phyloP scores from a whole-genome alignment of 2,797 vertebrate species.

The Atherinosoma microstoma region DNA sequence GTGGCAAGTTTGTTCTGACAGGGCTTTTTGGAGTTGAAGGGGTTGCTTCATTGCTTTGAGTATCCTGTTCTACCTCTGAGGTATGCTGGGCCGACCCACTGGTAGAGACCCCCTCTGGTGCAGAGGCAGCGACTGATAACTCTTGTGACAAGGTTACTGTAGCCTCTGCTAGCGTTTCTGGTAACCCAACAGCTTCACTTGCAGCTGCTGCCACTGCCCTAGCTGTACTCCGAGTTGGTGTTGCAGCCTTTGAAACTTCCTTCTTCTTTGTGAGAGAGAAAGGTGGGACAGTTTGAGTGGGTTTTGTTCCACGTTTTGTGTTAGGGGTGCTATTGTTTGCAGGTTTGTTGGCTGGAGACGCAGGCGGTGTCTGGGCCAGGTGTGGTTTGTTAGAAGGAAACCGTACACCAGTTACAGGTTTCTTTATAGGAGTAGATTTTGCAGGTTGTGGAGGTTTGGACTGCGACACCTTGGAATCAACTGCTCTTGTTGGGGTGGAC shows the following conservation, averaged over 20 bases:
- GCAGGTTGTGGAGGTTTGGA: conserved; percentile 58
- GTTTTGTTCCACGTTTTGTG: conserved; percentile 67
- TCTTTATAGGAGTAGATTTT: conserved; percentile 62
- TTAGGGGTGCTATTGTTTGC: conserved; percentile 30
- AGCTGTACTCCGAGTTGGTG: not conserved
- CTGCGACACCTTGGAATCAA: conserved; percentile 54
- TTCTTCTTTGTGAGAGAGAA: conserved; percentile 53
- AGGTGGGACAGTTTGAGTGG: conserved; percentile 73
- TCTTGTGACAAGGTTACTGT: conserved; percentile 14
- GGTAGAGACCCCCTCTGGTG: conserved; percentile 31
- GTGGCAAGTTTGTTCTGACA: conserved; percentile 3
- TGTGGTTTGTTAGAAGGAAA: conserved; percentile 41
- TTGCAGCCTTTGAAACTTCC: not conserved
- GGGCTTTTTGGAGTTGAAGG: conserved; percentile 30
- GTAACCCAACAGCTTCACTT: not conserved
- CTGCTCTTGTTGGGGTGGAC: conserved; percentile 41
- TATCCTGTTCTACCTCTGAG: conserved; percentile 20
- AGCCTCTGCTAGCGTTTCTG: conserved; percentile 15
- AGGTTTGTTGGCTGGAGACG: conserved; percentile 61
- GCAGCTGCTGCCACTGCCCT: not conserved
- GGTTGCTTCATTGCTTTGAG: conserved; percentile 18
- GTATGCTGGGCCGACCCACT: conserved; percentile 11
- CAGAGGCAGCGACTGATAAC: conserved; percentile 2
- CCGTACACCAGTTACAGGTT: conserved; percentile 44
- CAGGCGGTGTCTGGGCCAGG: conserved; percentile 50